phyloP scores from a whole-genome alignment of 2,797 vertebrate genomes.

The Mastacembelus armatus region DNA sequence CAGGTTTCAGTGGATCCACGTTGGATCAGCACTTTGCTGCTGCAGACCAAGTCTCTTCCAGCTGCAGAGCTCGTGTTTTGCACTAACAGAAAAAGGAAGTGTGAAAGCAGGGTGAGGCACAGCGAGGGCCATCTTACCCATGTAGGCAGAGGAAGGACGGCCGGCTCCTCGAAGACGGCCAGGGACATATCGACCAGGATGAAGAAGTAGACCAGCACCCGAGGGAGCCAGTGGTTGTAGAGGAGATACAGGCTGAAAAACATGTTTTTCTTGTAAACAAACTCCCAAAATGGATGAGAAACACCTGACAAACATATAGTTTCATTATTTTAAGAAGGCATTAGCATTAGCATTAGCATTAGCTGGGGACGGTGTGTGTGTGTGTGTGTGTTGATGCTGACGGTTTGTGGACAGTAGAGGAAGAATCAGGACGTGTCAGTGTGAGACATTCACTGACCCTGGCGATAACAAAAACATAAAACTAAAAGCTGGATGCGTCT shows the following conservation, averaged over 20 bases:
- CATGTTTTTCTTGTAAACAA: too few relatives aligned
- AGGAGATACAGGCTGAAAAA: conserved; percentile 87
- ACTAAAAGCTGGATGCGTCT: too few relatives aligned
- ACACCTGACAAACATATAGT: too few relatives aligned
- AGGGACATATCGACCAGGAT: conserved; percentile 88
- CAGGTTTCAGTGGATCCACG: not conserved
- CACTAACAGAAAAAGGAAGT: not conserved
- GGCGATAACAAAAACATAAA: too few relatives aligned
- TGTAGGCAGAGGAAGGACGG: conserved; percentile 83
- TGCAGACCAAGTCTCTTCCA: not conserved
- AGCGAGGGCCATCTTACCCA: conserved; percentile 82
- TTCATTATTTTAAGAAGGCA: too few relatives aligned
- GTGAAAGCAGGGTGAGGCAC: not conserved
- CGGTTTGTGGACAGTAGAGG: too few relatives aligned
- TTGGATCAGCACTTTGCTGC: not conserved
- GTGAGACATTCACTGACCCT: too few relatives aligned
- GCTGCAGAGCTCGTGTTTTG: not conserved
- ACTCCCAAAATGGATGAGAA: too few relatives aligned
- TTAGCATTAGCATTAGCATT: too few relatives aligned
- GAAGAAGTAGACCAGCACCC: conserved; percentile 87
- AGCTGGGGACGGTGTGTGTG: too few relatives aligned
- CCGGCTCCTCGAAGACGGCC: conserved; percentile 92
- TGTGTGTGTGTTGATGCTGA: too few relatives aligned
- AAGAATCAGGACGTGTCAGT: too few relatives aligned
- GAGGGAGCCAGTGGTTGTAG: conserved; percentile 91